Conservation (phyloP, 23 tunicate genomes). For the Halocynthia roretzi region DNA sequence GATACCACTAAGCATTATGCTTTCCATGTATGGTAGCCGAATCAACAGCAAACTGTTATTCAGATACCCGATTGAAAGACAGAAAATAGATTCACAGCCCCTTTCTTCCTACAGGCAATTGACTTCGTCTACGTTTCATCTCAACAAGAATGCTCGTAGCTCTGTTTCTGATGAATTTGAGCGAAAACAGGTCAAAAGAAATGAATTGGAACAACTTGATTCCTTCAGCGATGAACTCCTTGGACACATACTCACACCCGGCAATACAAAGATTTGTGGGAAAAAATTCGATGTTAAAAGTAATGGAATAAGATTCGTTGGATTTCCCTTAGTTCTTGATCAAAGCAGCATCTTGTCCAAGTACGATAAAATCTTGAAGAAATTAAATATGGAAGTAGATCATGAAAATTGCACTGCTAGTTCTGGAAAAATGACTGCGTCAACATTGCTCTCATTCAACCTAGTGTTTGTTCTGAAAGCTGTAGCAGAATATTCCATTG, state of each 20-base stretch:
- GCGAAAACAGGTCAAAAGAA: conserved; percentile 27
- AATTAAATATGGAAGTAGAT: no score
- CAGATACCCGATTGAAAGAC: conserved; percentile 51
- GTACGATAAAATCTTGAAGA: neutral
- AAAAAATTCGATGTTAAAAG: conserved; percentile 87
- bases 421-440: conserved; percentile 2
- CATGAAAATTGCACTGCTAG: neutral
- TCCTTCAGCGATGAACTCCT: conserved; percentile 67
- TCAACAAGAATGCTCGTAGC: conserved; percentile 22
- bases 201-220: conserved; percentile 54
- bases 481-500: conserved; percentile 55
- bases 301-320: conserved; percentile 88
- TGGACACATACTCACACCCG: conserved; percentile 68
- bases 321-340: conserved; percentile 63
- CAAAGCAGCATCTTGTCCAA: conserved; percentile 29
- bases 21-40: conserved; percentile 89
- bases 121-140: conserved; percentile 64
- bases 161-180: conserved; percentile 15
- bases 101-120: conserved; percentile 28
- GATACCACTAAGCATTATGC: conserved; percentile 69
- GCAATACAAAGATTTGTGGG: conserved; percentile 67
- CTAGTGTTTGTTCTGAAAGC: conserved; percentile 77
- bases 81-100: conserved; percentile 4
- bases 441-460: conserved; percentile 60
- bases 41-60: conserved; percentile 73